Base-by-base conservation (phyloP, 2,797 vertebrate species). In the Helostoma temminkii region DNA sequence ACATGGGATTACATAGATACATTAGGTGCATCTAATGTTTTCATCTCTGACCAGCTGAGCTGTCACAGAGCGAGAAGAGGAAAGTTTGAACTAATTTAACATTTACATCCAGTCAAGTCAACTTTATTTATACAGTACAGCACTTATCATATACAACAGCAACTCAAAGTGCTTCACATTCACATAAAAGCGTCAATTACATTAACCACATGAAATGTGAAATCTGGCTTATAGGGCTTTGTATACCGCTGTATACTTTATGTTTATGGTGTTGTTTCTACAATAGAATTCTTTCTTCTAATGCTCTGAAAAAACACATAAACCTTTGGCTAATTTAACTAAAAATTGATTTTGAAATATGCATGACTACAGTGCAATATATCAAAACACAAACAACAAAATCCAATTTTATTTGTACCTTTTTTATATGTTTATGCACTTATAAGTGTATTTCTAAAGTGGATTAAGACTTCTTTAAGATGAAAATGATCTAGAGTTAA, bases 51-150 rank as follows among this genome's bases (percentile, higher is more conserved):
- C 6, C 6, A 54, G 14, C 3, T 39, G 36, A 42, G 32, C 10
- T 42, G 49, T 30, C 30, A 30, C 21, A 28, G 19, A 52, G 18
- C 25, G 26, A 53, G 8, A 21, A 37, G 28, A 50, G 22, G 43
- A 37, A 37, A n/a, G 48, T 26, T 52, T 54, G 16, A 56, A 42
- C 21, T 60, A 56, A 32, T 46, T n/a, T n/a, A 4, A n/a, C 54
- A 21, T 15, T 16, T 65, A 41, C 46, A 0, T 43, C 45, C 8
- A 24, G 11, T n/a, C 49, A 6, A 42, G 48, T 32, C 24, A 28
- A 62, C n/a, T n/a, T n/a, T n/a, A n/a, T n/a, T n/a, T n/a, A n/a
- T n/a, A n/a, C n/a, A n/a, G n/a, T n/a, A n/a, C n/a, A n/a, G n/a
- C n/a, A n/a, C n/a, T n/a, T n/a, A n/a, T n/a, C n/a, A n/a, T n/a